These are phyloP conservation scores for Zele albiditarsus DNA, from an alignment of 2,888 invertebrate genomes.

Conservation along the genomic window DNA sequence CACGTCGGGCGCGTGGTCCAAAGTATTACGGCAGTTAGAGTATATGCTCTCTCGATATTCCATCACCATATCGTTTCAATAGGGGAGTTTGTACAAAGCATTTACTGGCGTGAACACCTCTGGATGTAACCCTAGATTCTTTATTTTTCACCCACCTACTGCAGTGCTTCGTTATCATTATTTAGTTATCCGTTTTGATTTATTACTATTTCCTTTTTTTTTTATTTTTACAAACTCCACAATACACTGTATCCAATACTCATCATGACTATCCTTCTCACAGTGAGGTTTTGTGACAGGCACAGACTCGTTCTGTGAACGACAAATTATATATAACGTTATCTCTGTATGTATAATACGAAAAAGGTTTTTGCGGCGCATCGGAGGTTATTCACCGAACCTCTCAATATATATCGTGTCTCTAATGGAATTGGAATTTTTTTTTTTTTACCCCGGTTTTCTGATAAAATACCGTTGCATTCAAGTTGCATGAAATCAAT, in stretches of 20 bases:
- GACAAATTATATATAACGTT: slow-evolving; percentile 22
- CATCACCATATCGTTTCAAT: neutral
- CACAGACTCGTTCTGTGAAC: neutral
- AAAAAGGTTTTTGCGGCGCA: slow-evolving; percentile 25
- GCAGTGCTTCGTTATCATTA: too few species aligned
- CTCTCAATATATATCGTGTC: slow-evolving; percentile 12
- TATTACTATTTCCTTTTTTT: slow-evolving; percentile 20
- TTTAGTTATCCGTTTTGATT: neutral
- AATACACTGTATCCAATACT: neutral
- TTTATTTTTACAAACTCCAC: slow-evolving; percentile 44
- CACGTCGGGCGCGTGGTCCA: slow-evolving; percentile 18
- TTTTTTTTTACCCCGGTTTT: neutral
- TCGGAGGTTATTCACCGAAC: slow-evolving; percentile 9
- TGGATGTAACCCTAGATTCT: slow-evolving; percentile 42
- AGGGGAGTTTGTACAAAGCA: slow-evolving; percentile 5
- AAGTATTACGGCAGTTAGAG: slow-evolving; percentile 24
- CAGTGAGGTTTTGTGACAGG: slow-evolving; percentile 12
- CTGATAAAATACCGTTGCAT: slow-evolving; percentile 13
- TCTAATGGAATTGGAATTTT: slow-evolving; percentile 23
- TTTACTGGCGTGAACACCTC: neutral
- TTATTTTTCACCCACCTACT: neutral
- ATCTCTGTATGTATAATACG: slow-evolving; percentile 41
- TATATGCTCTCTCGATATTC: slow-evolving; percentile 23
- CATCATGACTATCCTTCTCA: neutral
- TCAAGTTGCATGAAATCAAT: slow-evolving; percentile 21